Evolutionary conservation across 2,888 invertebrate species (phyloP).

Genomic region (Platycheirus albimanus): DNA sequence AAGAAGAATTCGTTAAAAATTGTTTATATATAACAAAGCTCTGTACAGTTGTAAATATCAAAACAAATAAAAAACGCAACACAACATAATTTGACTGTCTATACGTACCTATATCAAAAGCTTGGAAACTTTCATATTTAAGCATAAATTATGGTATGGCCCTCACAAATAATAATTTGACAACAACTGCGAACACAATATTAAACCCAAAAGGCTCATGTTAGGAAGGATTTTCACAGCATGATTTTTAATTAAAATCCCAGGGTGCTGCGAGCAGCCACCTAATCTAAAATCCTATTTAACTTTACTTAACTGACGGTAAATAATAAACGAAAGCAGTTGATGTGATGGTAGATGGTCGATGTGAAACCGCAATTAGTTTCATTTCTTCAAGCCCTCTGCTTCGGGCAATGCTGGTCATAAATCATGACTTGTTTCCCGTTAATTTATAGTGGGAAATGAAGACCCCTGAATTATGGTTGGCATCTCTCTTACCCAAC

Average conservation of each 20-base stretch:
- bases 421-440: conserved; percentile 68
- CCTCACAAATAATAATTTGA: too few species aligned
- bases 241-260: not conserved
- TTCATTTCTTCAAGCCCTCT: conserved; percentile 30
- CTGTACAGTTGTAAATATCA: too few species aligned
- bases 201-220: too few species aligned
- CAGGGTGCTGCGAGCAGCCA: conserved; percentile 13
- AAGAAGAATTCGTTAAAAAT: too few species aligned
- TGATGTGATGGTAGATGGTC: conserved; percentile 3
- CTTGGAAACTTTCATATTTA: too few species aligned
- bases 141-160: too few species aligned
- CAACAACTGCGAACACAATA: too few species aligned
- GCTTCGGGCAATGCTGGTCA: conserved; percentile 32
- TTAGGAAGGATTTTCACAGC: too few species aligned
- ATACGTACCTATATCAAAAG: too few species aligned
- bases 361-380: conserved; percentile 68
- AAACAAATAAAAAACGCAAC: too few species aligned
- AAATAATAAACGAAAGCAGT: conserved; percentile 38
- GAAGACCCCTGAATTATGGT: conserved; percentile 23
- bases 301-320: conserved; percentile 45
- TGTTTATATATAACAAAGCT: too few species aligned
- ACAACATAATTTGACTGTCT: too few species aligned
- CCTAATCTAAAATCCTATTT: conserved; percentile 45
- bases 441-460: conserved; percentile 42
- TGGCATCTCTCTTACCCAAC: not conserved